Evolutionary conservation across 1,140 invertebrate genomes (phyloP), one percentile per base, ranked within the genome.

Genomic region (Teleogryllus occipitalis): DNA sequence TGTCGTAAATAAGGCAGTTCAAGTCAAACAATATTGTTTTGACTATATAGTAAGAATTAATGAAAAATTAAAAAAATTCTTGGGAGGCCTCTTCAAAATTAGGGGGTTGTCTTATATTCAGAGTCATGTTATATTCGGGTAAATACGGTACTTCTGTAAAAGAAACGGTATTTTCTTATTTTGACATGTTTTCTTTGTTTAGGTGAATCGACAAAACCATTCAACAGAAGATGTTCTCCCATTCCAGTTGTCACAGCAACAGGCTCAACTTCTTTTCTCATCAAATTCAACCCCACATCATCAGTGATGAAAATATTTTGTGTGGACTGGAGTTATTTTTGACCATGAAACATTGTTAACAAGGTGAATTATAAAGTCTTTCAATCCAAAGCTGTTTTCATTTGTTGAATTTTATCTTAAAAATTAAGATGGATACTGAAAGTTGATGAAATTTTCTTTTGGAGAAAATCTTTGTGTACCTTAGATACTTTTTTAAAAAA

Each of bases 221-320:
- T 73, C 79, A 27, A 80, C 65, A 46, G 76, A 77, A 47, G 82
- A 82, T 39, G 76, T 81, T 14, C 81, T 83, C 39, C 83, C 84
- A 46, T 83, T 85, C 80, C 83, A 85, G 79, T 82, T 86, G 80
- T 83, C 84, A 10, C 84, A 86, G 78, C 85, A 85, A 77, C 85
- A 85, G 75, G 84, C 84, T 49, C 85, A 85, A 80, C 80, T 86
- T 81, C 79, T 85, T 54, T 86, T 86, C 80, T 78, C 80, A 39
- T 80, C 81, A 46, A 73, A 76, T n/a, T 79, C 78, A 74, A 21
- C 73, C 10, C 78, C 75, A 46, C 78, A 79, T 65, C 27, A 74
- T 47, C 78, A 79, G 73, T 79, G 73, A 74, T 48, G 21, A 65
- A 76, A 77, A 21, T 77, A n/a, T n/a, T 47, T 48, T 14, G 14